These are phyloP conservation scores for Pilophorus perplexus DNA, from an alignment of 2,888 invertebrate species.

Conservation along the genomic window DNA sequence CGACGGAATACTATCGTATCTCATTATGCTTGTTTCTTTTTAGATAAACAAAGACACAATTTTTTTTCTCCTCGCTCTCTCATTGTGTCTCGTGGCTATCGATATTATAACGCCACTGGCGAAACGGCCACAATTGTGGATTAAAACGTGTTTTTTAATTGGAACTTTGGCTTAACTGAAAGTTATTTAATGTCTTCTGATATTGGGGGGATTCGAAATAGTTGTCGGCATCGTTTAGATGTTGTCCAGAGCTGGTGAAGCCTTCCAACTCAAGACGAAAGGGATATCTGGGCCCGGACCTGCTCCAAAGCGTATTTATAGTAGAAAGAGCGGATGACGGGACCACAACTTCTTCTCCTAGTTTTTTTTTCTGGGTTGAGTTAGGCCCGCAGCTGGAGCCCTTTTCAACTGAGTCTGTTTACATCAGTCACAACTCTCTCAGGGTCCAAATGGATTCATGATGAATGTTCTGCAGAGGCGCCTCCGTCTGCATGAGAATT, in stretches of 20 bases:
- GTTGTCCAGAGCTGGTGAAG: too few relatives aligned
- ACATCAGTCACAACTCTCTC: constrained; percentile 8
- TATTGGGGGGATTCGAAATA: too few relatives aligned
- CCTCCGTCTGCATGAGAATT: not conserved
- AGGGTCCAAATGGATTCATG: not conserved
- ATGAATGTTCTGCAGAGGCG: not conserved
- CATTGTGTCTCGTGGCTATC: not conserved
- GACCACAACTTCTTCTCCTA: not conserved
- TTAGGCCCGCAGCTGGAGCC: constrained; percentile 15
- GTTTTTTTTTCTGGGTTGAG: not conserved
- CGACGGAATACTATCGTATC: constrained; percentile 12
- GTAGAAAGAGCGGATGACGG: not conserved
- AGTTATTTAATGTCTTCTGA: too few relatives aligned
- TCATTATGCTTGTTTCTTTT: constrained; percentile 31
- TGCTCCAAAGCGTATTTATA: not conserved
- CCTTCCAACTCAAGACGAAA: too few relatives aligned
- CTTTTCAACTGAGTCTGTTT: constrained; percentile 15
- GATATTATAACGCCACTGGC: too few relatives aligned
- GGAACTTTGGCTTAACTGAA: too few relatives aligned
- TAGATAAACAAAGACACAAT: constrained; percentile 32
- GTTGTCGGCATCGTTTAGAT: too few relatives aligned
- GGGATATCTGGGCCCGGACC: not conserved
- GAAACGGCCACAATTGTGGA: too few relatives aligned
- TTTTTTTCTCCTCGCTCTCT: not conserved
- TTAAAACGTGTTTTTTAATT: too few relatives aligned